These are phyloP conservation scores for Chondrilla cf. caribensis DNA, from an alignment of 37 sponge, comb jelly and placozoan species.

Conservation along the genomic window DNA sequence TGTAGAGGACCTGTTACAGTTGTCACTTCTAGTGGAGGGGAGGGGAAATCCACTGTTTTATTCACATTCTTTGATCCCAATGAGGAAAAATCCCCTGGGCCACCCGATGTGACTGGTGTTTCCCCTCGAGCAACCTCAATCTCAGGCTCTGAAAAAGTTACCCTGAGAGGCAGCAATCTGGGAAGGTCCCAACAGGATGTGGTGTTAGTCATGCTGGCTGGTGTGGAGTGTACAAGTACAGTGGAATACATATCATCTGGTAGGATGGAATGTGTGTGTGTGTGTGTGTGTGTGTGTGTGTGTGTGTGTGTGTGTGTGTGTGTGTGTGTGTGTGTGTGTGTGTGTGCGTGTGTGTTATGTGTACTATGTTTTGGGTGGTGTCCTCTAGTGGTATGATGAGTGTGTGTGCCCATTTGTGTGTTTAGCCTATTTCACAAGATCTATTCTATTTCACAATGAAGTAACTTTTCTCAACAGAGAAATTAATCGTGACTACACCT, in stretches of 20 bases:
- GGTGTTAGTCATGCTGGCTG: slow-evolving; percentile 59
- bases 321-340: too few relatives aligned
- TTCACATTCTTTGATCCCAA: slow-evolving; percentile 54
- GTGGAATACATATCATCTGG: slow-evolving; percentile 78
- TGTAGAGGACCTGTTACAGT: slow-evolving; percentile 72
- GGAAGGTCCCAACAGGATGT: slow-evolving; percentile 60
- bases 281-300: too few relatives aligned
- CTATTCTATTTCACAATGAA: too few relatives aligned
- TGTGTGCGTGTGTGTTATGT: too few relatives aligned
- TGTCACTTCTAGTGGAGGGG: slow-evolving; percentile 71
- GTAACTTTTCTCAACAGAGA: slow-evolving; percentile 42
- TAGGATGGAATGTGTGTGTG: slow-evolving; percentile 21
- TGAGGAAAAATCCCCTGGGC: not conserved
- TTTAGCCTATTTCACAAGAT: too few relatives aligned
- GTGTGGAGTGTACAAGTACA: slow-evolving; percentile 72
- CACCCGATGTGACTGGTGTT: slow-evolving; percentile 73
- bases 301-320: too few relatives aligned
- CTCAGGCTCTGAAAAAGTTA: slow-evolving; percentile 51
- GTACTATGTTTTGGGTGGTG: too few relatives aligned
- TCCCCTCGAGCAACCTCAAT: slow-evolving; percentile 63
- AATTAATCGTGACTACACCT: slow-evolving; percentile 58
- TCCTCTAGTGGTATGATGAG: too few relatives aligned
- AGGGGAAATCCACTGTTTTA: slow-evolving; percentile 60
- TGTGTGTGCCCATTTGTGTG: too few relatives aligned
- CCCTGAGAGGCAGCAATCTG: slow-evolving; percentile 72